Base-by-base conservation (phyloP, 92 coral and sea anemone species). In the Virgularia gustaviana region DNA sequence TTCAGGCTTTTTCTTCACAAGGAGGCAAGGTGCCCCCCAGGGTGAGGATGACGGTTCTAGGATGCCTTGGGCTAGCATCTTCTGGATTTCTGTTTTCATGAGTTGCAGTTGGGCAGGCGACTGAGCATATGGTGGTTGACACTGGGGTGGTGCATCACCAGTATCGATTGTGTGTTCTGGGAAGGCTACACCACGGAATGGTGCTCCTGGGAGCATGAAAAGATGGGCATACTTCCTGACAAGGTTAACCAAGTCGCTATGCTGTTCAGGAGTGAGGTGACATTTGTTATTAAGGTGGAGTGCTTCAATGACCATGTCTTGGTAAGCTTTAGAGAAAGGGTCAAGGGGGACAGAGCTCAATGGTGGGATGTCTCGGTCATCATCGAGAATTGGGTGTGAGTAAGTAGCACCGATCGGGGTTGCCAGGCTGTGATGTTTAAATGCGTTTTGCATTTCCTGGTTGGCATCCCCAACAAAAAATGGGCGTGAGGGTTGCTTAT, bases 281-380 rank as follows among this genome's bases (percentile, higher is more conserved):
- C 15, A 8, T 7, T 39, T 39, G 45, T 39, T 15, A 39, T 15
- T 8, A 39, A 39, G 45, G 9, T 39, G 45, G 15, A 39, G 45
- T 13, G 65, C 80, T 19, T 58, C 37, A 60, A 72, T 49, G 22
- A 79, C 49, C 18, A 72, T 78, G 19, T 72, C 57, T 12, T 60
- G 35, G 53, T 72, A 23, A 13, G 30, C 20, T 0, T 27, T 6
- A 20, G 83, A 70, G 37, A 67, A 53, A 25, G 78, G 79, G 63
- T 78, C 83, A 78, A 39, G 45, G 15, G 9, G 8, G 45, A 8
- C 9, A 39, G 45, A 15, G 15, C 15, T 39, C 15, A 39, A 39
- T 39, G 45, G 45, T 39, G 45, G 45, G 15, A 39, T 39, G 15
- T 39, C 45, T 39, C 45, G 45, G 45, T 39, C 45, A 39, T 39